phyloP scores from a whole-genome alignment of 2,797 vertebrate species.

The Poecilia gillii region DNA sequence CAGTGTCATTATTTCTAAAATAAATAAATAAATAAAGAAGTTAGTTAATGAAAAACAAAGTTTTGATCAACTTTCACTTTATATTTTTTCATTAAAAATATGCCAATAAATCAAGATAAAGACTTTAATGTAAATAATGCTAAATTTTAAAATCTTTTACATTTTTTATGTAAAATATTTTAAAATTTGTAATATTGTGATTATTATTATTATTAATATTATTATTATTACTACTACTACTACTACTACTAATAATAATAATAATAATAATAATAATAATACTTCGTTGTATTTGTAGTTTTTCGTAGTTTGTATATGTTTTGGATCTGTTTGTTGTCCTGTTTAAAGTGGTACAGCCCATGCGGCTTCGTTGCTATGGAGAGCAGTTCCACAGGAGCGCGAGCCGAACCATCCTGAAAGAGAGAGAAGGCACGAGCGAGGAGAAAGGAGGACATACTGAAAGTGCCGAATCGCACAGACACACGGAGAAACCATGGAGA shows the following conservation, averaged over 20 bases:
- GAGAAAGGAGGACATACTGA: conserved; percentile 31
- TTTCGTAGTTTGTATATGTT: neutral
- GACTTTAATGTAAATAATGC: neutral
- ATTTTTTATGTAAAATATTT: neutral
- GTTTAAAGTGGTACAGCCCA: conserved; percentile 72
- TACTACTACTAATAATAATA: neutral
- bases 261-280: neutral
- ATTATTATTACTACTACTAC: no score
- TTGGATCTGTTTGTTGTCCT: conserved; percentile 34
- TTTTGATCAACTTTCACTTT: neutral
- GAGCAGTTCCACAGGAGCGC: conserved; percentile 54
- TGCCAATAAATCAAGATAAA: neutral
- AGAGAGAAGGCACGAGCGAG: conserved; percentile 30
- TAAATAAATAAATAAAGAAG: neutral
- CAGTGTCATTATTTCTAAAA: neutral
- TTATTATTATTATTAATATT: no score
- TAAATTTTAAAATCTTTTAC: neutral
- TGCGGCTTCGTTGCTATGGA: conserved; percentile 71
- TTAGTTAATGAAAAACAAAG: neutral
- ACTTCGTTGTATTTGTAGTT: neutral
- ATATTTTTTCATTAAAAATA: neutral
- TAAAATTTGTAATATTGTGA: no score
- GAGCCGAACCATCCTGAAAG: conserved; percentile 26
- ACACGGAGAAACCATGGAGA: conserved; percentile 75
- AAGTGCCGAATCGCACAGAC: conserved; percentile 42